A percentile compares a stretch with the other conserved stretches of the same genome.
Conservation (phyloP, 2,113 vertebrate genomes). For the Machaerirhynchus nigripectus region DNA sequence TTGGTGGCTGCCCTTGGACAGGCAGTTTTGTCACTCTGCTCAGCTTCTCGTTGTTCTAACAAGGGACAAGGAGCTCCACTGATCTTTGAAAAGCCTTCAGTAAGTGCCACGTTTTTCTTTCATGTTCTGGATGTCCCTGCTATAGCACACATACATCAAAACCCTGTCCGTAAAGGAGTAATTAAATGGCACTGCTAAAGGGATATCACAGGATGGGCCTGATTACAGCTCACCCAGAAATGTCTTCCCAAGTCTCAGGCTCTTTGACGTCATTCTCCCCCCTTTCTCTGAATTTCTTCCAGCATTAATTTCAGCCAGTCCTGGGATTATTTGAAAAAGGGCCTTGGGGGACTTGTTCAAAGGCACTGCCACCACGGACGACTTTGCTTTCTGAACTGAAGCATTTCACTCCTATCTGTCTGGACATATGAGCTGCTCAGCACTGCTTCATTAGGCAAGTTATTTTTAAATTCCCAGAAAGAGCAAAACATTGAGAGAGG, state of each 20-base stretch:
- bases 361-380: background rate
- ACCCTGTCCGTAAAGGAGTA: background rate
- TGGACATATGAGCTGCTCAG: slow-evolving; percentile 44
- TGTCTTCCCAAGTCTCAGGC: slow-evolving; percentile 23
- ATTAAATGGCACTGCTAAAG: background rate
- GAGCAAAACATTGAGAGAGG: slow-evolving; percentile 30
- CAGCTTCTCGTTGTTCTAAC: background rate
- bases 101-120: background rate
- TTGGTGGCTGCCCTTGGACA: background rate
- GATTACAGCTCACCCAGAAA: slow-evolving; percentile 30
- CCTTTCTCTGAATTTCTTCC: slow-evolving; percentile 43
- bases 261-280: background rate
- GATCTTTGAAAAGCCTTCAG: slow-evolving; percentile 8
- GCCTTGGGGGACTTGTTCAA: slow-evolving; percentile 42
- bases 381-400: slow-evolving; percentile 40
- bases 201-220: background rate
- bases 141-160: background rate
- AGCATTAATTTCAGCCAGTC: slow-evolving; percentile 47
- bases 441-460: slow-evolving; percentile 46
- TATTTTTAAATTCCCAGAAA: slow-evolving; percentile 68
- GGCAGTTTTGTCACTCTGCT: background rate
- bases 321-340: slow-evolving; percentile 36
- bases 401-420: slow-evolving; percentile 54
- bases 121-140: background rate
- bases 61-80: background rate